Evolutionary conservation across 2,797 vertebrate species (phyloP).

Genomic region (Acrossocheilus wenchowensis): DNA sequence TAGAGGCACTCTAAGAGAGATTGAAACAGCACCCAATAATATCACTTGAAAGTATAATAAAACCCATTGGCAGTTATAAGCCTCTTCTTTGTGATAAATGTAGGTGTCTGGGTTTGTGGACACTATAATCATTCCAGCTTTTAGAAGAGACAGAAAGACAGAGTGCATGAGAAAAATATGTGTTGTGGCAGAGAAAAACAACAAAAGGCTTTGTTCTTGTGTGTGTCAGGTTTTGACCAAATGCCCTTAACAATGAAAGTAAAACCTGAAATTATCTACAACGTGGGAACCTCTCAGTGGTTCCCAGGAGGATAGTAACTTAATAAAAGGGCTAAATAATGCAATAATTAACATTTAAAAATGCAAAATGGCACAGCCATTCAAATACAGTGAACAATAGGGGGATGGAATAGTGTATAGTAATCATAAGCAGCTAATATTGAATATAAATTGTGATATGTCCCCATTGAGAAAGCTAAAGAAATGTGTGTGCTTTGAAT

Average conservation of each 20-base stretch:
- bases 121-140: conserved; percentile 34
- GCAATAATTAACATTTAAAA: neutral
- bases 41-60: conserved; percentile 44
- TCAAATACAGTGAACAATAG: neutral
- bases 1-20: neutral
- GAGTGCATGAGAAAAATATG: conserved; percentile 18
- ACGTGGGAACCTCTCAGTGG: neutral
- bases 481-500: neutral
- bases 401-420: neutral
- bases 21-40: neutral
- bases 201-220: neutral
- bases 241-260: neutral
- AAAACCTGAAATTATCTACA: neutral
- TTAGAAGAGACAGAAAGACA: conserved; percentile 23
- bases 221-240: neutral
- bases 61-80: conserved; percentile 61
- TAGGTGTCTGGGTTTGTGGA: conserved; percentile 34
- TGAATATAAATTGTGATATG: neutral
- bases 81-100: conserved; percentile 44
- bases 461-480: neutral
- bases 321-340: neutral
- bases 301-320: neutral
- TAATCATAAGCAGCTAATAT: neutral
- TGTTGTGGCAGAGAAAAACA: conserved; percentile 17
- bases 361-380: neutral